phyloP scores from a whole-genome alignment of 1,140 invertebrate genomes.

The Elysia chlorotica region DNA sequence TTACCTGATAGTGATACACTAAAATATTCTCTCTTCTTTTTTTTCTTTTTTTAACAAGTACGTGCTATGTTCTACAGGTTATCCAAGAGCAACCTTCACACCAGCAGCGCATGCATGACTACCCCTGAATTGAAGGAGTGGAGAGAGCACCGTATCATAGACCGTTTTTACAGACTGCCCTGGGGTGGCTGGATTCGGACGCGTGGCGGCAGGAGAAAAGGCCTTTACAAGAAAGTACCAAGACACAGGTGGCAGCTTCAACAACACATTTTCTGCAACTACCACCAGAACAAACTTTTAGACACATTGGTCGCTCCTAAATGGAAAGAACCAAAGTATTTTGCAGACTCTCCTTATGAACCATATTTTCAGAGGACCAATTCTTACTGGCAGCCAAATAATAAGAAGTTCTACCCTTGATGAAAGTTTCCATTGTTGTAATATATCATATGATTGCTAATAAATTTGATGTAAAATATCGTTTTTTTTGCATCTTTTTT shows the following conservation, averaged over 20 bases:
- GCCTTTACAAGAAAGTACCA: background rate
- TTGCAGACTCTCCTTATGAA: constrained; percentile 4
- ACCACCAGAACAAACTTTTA: background rate
- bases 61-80: background rate
- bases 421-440: background rate
- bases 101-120: background rate
- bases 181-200: constrained; percentile 18
- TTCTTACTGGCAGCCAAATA: background rate
- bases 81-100: background rate
- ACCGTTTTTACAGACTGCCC: constrained; percentile 11
- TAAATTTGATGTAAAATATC: background rate
- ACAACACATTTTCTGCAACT: background rate
- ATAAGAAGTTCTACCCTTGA: constrained; percentile 15
- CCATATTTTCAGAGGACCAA: constrained; percentile 11
- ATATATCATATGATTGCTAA: background rate
- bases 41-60: background rate
- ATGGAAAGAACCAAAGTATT: constrained; percentile 14
- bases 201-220: background rate
- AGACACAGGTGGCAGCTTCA: background rate
- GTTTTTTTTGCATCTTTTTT: background rate
- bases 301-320: background rate
- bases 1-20: background rate
- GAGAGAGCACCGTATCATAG: constrained; percentile 11
- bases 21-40: background rate
- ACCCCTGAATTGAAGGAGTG: constrained; percentile 5